Percentiles rank a stretch among this genome's conserved stretches.
These are phyloP conservation scores for Colaptes auratus DNA, from an alignment of 2,113 vertebrate genomes.

Conservation along the genomic window DNA sequence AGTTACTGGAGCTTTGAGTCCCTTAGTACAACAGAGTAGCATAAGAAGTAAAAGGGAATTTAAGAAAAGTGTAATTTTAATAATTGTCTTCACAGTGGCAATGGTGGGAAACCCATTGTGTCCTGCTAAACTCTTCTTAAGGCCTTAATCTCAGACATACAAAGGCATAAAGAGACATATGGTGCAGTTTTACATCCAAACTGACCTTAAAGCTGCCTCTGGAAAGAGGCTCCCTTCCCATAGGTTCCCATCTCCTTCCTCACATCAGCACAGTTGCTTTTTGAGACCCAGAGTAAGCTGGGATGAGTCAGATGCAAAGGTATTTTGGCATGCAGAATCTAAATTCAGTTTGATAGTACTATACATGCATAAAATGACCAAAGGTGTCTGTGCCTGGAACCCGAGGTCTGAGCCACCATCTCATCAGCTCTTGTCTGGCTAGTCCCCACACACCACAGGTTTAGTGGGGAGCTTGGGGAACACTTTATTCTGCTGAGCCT, in stretches of 20 bases:
- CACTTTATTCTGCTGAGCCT: background rate
- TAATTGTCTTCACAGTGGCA: background rate
- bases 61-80: background rate
- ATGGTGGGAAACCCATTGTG: background rate
- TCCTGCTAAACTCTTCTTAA: background rate
- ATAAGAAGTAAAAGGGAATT: background rate
- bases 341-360: background rate
- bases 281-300: background rate
- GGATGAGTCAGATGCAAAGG: background rate
- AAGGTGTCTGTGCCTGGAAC: background rate
- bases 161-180: background rate
- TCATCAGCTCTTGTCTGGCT: background rate
- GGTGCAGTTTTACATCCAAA: background rate
- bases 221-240: background rate
- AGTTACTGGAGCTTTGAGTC: background rate
- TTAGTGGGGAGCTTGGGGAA: background rate
- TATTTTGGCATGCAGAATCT: background rate
- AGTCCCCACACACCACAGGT: background rate
- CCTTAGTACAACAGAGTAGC: background rate
- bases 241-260: background rate
- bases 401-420: background rate
- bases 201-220: background rate
- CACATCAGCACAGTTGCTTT: background rate
- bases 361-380: rapidly evolving
- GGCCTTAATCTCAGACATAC: rapidly evolving